A percentile compares a stretch with the other conserved stretches of the same genome.
phyloP scores from a whole-genome alignment of 2,797 vertebrate species.

The Artibeus jamaicensis region DNA sequence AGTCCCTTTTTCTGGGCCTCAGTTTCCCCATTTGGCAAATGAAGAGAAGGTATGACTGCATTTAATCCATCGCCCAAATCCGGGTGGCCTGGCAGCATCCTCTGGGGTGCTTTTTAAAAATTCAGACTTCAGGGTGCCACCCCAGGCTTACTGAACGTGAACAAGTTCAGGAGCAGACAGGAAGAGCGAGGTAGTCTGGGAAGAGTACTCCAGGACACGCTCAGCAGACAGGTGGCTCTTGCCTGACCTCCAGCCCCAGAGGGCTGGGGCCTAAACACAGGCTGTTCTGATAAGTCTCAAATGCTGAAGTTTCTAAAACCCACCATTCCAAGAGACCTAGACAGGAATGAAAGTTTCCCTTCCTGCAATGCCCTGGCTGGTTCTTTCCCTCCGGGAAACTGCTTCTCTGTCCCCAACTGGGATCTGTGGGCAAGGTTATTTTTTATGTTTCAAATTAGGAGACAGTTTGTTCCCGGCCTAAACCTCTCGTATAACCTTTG shows the following conservation, averaged over 20 bases:
- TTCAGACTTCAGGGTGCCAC: neutral
- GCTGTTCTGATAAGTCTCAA: neutral
- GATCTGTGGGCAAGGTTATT: neutral
- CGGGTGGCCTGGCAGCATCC: neutral
- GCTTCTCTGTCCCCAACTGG: neutral
- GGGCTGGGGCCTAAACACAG: neutral
- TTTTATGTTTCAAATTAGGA: neutral
- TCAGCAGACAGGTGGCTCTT: fast-evolving
- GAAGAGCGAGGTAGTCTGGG: neutral
- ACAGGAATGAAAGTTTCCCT: neutral
- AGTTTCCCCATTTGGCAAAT: neutral
- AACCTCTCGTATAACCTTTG: neutral
- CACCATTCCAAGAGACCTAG: neutral
- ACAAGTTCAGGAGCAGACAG: neutral
- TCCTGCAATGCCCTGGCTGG: neutral
- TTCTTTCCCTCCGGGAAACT: neutral
- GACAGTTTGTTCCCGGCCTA: neutral
- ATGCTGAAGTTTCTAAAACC: neutral
- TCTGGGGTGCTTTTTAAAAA: neutral
- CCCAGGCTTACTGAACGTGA: neutral
- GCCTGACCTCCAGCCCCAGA: neutral
- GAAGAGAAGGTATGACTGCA: neutral
- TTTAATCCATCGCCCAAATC: neutral
- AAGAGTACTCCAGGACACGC: neutral
- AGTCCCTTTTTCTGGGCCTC: neutral